phyloP scores from a whole-genome alignment of 1,140 invertebrate species.

The Ceratoteleas bidentatus region DNA sequence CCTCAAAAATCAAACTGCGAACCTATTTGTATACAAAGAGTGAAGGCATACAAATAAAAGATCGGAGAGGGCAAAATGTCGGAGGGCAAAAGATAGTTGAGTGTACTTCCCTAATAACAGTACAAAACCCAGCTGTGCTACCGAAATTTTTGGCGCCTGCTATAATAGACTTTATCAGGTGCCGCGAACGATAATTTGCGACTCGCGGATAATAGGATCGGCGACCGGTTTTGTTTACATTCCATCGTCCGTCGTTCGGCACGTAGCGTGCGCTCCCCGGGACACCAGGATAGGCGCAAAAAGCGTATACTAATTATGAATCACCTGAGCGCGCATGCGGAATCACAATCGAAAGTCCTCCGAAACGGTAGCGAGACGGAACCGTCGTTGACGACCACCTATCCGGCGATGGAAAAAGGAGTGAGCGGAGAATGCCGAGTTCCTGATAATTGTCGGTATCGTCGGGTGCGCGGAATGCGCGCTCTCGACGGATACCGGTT shows the following conservation, averaged over 20 bases:
- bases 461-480: conserved; percentile 58
- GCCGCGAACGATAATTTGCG: conserved; percentile 43
- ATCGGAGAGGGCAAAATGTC: no score
- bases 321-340: conserved; percentile 29
- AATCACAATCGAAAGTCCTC: conserved; percentile 36
- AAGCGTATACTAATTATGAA: conserved; percentile 60
- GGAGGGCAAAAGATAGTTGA: no score
- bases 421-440: conserved; percentile 47
- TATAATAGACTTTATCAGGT: background rate
- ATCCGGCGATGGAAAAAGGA: conserved; percentile 28
- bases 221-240: conserved; percentile 50
- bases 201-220: conserved; percentile 14
- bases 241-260: conserved; percentile 11
- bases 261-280: conserved; percentile 5
- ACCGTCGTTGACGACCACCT: conserved; percentile 43
- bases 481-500: conserved; percentile 52
- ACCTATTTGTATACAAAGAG: no score
- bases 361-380: background rate
- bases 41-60: no score
- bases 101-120: no score
- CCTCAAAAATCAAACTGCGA: no score
- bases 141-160: no score
- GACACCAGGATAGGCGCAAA: conserved; percentile 29
- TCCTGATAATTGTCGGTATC: conserved; percentile 56
- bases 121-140: no score